Conservation (phyloP, 2,113 vertebrate genomes). For the Tragelaphus strepsiceros region DNA sequence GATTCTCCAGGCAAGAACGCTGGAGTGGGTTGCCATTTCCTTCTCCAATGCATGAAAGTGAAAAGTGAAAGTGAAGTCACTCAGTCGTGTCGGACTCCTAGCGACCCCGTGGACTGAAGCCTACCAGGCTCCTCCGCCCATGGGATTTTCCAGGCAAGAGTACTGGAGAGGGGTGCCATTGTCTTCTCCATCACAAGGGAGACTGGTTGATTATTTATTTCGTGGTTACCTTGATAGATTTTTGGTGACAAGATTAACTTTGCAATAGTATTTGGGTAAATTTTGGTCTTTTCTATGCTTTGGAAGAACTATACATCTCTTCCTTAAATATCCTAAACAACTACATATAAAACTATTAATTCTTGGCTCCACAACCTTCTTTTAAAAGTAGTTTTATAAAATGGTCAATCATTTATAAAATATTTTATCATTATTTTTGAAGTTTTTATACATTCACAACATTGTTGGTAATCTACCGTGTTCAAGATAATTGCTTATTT, state of each 20-base stretch:
- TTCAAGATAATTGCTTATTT: not conserved
- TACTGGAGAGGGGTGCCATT: too few species aligned
- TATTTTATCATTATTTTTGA: not conserved
- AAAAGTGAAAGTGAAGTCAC: too few species aligned
- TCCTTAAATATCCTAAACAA: not conserved
- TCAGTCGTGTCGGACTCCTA: too few species aligned
- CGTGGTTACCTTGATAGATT: not conserved
- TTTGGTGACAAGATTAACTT: not conserved
- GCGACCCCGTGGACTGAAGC: too few species aligned
- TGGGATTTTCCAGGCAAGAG: too few species aligned
- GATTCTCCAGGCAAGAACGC: too few species aligned
- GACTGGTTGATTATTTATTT: not conserved
- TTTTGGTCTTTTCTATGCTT: not conserved
- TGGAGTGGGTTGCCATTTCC: too few species aligned
- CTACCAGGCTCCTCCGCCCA: too few species aligned
- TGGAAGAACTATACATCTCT: not conserved
- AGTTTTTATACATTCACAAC: not conserved
- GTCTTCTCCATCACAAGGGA: not conserved
- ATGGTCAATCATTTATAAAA: not conserved
- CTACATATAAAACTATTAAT: not conserved
- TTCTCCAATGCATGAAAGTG: too few species aligned
- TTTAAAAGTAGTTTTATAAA: not conserved
- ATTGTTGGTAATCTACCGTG: not conserved
- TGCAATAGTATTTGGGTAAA: not conserved
- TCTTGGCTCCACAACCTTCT: not conserved